A percentile compares a stretch with the other conserved stretches of the same genome.
Evolutionary conservation across 2,888 invertebrate species (phyloP).

Genomic region (Microdon myrmicae): DNA sequence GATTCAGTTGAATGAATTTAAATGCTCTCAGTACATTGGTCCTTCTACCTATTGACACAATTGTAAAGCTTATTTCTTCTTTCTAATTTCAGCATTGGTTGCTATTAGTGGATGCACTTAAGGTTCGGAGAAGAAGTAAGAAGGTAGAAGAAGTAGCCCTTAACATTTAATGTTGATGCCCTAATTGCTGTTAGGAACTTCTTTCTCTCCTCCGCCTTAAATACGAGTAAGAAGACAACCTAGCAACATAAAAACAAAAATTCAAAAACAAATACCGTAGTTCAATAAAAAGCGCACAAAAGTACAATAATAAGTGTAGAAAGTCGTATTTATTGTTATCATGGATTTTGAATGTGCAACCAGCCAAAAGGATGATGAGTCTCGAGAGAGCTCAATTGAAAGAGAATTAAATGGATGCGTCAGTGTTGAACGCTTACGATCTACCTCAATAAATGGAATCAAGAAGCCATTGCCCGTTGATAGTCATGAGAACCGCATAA

Average conservation of each 20-base stretch:
- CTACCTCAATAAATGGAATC: slow-evolving; percentile 56
- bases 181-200: slow-evolving; percentile 18
- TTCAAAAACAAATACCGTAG: slow-evolving; percentile 1
- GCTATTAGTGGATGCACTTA: slow-evolving; percentile 16
- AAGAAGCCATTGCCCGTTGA: slow-evolving; percentile 64
- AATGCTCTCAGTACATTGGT: slow-evolving; percentile 5
- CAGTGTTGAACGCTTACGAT: slow-evolving; percentile 49
- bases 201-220: slow-evolving; percentile 46
- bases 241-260: slow-evolving; percentile 1
- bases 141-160: slow-evolving; percentile 22
- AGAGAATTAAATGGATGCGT: slow-evolving; percentile 62
- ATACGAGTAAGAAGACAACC: too few species aligned
- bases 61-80: slow-evolving; percentile 15
- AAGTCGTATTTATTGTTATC: too few species aligned
- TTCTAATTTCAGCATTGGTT: slow-evolving; percentile 27
- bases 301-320: too few species aligned
- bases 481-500: slow-evolving; percentile 60
- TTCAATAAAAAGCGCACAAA: neutral
- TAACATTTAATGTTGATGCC: slow-evolving; percentile 1
- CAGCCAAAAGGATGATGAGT: slow-evolving; percentile 55
- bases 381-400: slow-evolving; percentile 64
- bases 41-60: neutral
- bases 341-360: slow-evolving; percentile 41
- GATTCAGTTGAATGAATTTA: slow-evolving; percentile 27
- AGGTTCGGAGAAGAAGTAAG: slow-evolving; percentile 42